Evolutionary conservation across 2,113 vertebrate species (phyloP).

Genomic region (Crotalus horridus): DNA sequence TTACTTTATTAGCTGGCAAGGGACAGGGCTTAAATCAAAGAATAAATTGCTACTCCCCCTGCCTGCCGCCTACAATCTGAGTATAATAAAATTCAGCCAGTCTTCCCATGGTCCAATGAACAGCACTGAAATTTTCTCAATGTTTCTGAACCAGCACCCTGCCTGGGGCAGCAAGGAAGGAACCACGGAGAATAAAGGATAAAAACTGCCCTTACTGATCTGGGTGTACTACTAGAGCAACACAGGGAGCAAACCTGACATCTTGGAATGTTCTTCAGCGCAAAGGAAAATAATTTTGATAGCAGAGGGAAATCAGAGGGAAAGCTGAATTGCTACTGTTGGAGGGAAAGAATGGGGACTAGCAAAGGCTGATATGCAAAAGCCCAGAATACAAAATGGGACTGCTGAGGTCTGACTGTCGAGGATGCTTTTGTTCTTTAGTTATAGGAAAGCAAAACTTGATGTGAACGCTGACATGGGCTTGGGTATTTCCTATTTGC

Average conservation of each 20-base stretch:
- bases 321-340: neutral
- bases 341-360: neutral
- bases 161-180: neutral
- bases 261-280: neutral
- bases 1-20: neutral
- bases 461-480: neutral
- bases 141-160: neutral
- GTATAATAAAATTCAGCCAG: neutral
- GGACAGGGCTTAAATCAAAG: neutral
- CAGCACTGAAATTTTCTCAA: neutral
- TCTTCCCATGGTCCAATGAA: neutral
- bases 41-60: slow-evolving; percentile 12
- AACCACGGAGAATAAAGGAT: neutral
- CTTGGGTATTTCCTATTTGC: neutral
- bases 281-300: neutral
- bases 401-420: neutral
- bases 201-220: neutral
- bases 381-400: neutral
- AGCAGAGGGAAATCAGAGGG: neutral
- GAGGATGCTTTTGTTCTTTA: neutral
- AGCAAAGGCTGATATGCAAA: neutral
- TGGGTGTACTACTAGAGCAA: neutral
- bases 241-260: neutral
- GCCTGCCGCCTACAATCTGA: neutral
- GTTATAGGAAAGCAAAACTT: neutral